A percentile compares a stretch with the other conserved stretches of the same genome.
These are phyloP conservation scores for Apogon talboti DNA, from an alignment of 2,797 vertebrate genomes.

Conservation along the genomic window DNA sequence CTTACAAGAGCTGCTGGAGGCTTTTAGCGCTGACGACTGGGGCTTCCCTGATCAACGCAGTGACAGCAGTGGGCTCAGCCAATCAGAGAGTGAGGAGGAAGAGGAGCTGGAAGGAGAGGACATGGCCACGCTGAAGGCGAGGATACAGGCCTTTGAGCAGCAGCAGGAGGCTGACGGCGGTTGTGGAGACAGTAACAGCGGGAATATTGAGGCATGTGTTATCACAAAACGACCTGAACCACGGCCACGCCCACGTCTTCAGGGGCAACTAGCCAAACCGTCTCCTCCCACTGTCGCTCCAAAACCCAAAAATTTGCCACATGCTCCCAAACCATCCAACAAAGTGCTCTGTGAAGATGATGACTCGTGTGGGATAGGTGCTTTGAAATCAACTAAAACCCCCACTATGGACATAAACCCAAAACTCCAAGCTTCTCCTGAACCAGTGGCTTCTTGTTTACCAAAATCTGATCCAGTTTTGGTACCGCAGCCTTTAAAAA, in stretches of 20 bases:
- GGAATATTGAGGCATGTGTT: slow-evolving; percentile 2
- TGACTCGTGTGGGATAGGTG: not conserved
- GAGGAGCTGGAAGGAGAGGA: slow-evolving; percentile 55
- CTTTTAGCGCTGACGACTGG: slow-evolving; percentile 78
- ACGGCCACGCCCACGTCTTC: slow-evolving; percentile 84
- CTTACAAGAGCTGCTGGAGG: slow-evolving; percentile 82
- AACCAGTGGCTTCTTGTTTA: slow-evolving; percentile 2
- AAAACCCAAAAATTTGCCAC: slow-evolving; percentile 72
- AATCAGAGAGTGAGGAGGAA: slow-evolving; percentile 62
- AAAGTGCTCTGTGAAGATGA: slow-evolving; percentile 84
- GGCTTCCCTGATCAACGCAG: slow-evolving; percentile 57
- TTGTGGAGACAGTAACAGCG: slow-evolving; percentile 40
- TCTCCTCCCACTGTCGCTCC: slow-evolving; percentile 67
- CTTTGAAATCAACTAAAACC: not conserved
- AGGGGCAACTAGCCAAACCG: slow-evolving; percentile 76
- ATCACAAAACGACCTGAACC: slow-evolving; percentile 86
- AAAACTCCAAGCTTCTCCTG: slow-evolving; percentile 16
- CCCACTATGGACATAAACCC: not conserved
- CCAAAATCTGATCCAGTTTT: slow-evolving; percentile 5
- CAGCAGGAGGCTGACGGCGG: slow-evolving; percentile 71
- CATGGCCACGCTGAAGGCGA: slow-evolving; percentile 82
- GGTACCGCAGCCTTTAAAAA: not conserved
- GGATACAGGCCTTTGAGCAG: slow-evolving; percentile 90
- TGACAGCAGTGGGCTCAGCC: slow-evolving; percentile 58
- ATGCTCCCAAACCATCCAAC: slow-evolving; percentile 82